A percentile compares a stretch with the other conserved stretches of the same genome.
These are phyloP conservation scores for Anableps anableps DNA, from an alignment of 2,797 vertebrate species.

Conservation along the genomic window DNA sequence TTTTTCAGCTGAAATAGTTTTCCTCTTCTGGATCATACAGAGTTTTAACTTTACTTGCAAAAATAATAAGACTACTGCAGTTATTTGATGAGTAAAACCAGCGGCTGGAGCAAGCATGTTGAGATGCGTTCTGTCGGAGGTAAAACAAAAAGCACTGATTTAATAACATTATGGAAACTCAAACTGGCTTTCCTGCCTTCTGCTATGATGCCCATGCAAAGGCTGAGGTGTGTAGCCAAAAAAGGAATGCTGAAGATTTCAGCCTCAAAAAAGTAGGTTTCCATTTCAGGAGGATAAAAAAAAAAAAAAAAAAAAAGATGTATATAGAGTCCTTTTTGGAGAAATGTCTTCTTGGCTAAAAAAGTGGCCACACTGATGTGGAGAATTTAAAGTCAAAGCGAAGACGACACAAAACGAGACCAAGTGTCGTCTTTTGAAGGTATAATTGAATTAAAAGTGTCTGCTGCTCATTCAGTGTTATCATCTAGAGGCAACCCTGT, in stretches of 20 bases:
- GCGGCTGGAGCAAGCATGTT: background rate
- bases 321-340: background rate
- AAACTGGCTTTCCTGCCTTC: background rate
- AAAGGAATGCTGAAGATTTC: background rate
- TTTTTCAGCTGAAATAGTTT: background rate
- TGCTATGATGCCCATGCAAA: background rate
- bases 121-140: background rate
- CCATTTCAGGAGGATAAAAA: background rate
- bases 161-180: background rate
- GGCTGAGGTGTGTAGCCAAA: background rate
- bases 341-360: background rate
- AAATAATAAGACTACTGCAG: background rate
- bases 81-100: background rate
- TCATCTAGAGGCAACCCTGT: background rate
- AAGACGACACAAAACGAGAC: background rate
- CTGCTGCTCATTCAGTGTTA: background rate
- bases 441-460: background rate
- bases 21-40: background rate
- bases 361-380: background rate
- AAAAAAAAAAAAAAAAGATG: background rate
- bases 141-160: background rate
- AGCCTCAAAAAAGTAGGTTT: background rate
- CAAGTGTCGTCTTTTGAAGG: conserved; percentile 4
- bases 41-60: background rate
- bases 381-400: conserved; percentile 1